A percentile compares a stretch with the other conserved stretches of the same genome.
These are phyloP conservation scores for Leucopternis melanops DNA, from an alignment of 2,113 vertebrate genomes.

Conservation along the genomic window DNA sequence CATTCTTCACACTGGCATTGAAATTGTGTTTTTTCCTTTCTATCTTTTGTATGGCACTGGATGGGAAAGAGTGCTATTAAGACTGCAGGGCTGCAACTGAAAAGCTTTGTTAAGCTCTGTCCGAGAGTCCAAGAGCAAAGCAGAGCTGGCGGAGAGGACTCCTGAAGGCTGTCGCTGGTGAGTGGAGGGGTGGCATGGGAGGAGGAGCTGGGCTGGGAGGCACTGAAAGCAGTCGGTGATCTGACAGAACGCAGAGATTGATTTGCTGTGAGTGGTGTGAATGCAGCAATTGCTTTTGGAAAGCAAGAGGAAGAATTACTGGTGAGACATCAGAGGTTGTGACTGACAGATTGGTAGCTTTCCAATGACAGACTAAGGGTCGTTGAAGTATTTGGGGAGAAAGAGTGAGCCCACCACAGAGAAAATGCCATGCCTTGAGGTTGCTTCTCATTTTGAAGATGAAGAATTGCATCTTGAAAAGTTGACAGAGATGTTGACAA, in stretches of 20 bases:
- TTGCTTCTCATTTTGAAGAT: conserved; percentile 32
- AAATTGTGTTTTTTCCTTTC: background rate
- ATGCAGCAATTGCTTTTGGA: conserved; percentile 35
- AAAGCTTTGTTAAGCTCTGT: background rate
- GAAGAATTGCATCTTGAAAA: conserved; percentile 37
- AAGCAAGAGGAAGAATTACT: conserved; percentile 26
- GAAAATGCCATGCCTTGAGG: conserved; percentile 8
- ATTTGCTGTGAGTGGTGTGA: background rate
- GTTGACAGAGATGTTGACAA: conserved; percentile 27
- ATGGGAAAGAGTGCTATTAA: background rate
- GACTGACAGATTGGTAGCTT: conserved; percentile 53
- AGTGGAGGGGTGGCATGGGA: background rate
- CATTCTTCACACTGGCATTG: background rate
- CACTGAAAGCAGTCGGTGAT: background rate
- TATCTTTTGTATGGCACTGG: background rate
- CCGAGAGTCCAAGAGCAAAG: background rate
- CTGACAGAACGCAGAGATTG: background rate
- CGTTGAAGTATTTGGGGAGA: conserved; percentile 28
- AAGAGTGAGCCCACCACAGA: conserved; percentile 22
- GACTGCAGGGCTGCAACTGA: background rate
- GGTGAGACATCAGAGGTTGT: conserved; percentile 28
- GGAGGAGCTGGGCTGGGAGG: background rate
- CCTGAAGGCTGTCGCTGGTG: background rate
- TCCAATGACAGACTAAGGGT: conserved; percentile 47
- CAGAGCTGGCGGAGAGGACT: background rate